Conservation (phyloP, 2,113 vertebrate species). For the Rafetus swinhoei region DNA sequence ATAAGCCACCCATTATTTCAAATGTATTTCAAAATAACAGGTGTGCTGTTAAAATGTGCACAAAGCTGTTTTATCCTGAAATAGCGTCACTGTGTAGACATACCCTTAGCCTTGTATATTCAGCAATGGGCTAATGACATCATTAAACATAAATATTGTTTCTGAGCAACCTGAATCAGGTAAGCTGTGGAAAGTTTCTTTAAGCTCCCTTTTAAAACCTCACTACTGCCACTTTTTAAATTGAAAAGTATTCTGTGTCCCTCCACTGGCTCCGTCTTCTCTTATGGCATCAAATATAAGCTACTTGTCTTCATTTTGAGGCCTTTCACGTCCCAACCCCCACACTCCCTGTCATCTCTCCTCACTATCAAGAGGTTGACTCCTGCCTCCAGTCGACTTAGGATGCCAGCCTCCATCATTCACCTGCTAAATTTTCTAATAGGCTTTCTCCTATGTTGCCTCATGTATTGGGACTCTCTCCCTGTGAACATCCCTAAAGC, state of each 20-base stretch:
- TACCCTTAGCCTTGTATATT: no score
- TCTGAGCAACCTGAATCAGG: background rate
- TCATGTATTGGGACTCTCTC: background rate
- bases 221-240: background rate
- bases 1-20: no score
- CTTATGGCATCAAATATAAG: background rate
- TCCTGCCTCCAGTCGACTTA: background rate
- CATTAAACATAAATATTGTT: background rate
- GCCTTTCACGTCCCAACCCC: background rate
- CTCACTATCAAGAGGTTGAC: background rate
- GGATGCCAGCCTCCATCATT: background rate
- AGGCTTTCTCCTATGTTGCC: background rate
- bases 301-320: background rate
- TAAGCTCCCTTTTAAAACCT: background rate
- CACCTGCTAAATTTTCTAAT: background rate
- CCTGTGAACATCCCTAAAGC: background rate
- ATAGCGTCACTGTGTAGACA: no score
- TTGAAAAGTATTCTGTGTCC: background rate
- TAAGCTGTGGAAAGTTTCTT: background rate
- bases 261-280: background rate
- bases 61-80: no score
- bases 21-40: no score
- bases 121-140: background rate
- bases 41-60: no score
- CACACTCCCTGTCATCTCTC: background rate